Evolutionary conservation across 1,140 invertebrate genomes (phyloP), one percentile per base, ranked within the genome.

Genomic region (Pseudomyrmex pallidus): DNA sequence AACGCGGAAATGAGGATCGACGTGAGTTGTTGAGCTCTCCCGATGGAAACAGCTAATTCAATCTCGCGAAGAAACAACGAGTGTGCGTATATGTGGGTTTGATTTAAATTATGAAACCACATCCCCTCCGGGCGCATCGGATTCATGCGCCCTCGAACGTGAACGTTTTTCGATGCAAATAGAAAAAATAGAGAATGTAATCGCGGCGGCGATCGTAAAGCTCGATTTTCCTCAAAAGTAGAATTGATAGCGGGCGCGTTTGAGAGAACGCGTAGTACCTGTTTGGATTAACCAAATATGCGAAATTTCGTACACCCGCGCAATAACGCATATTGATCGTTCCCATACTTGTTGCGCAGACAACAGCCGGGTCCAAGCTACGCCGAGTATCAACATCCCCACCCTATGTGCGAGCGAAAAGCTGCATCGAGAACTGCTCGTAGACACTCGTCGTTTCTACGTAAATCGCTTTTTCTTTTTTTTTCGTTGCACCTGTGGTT

Each of bases 321-420:
- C 74, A 74, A 82, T 89, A 89, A 88, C 89, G 89, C 90, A 90
- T 92, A 92, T 92, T 92, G 91, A 92, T 92, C 91, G 91, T 91
- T 88, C 84, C 84, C 83, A 90, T 91, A 92, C 91, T 92, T 92
- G 91, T 92, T 92, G 91, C 91, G 91, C 91, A 92, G 91, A 87
- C 87, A 87, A 90, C 86, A 68, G 61, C 57, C 64, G 59, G 74
- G 35, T 67, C 22, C 10, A 48, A 72, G 66, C 76, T 80, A 80
- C 76, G 66, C 76, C 66, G 76, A 72, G 56, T 80, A 80, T 80
- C 76, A 80, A 80, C 76, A 80, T 80, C 76, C 76, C 76, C 76
- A 80, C 76, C 76, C 76, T 61, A 56, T 70, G 12, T 70, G n/a
- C 13, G 44, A 70, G 78, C 87, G 86, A 87, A 90, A 84, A 80